Conservation (phyloP, 1,140 invertebrate species). For the Caenorhabditis brenneri region DNA sequence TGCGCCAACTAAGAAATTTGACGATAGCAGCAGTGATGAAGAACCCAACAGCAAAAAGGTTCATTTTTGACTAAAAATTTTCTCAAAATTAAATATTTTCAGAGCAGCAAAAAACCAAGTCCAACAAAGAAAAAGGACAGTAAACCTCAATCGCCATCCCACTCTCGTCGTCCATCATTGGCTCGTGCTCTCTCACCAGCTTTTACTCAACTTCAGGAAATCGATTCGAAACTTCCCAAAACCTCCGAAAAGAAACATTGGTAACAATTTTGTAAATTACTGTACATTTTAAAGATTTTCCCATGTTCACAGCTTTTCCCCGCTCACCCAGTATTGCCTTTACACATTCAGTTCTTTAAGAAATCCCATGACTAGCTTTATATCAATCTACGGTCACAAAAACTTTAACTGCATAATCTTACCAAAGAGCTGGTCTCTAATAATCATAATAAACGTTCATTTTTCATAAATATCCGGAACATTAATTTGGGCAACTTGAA, state of each 20-base stretch:
- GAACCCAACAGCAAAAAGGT: neutral
- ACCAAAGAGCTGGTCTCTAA: neutral
- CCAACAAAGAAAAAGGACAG: conserved; percentile 23
- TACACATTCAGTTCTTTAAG: neutral
- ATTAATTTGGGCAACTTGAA: neutral
- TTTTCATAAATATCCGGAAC: neutral
- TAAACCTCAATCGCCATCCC: neutral
- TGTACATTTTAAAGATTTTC: neutral
- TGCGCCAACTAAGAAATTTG: conserved; percentile 5
- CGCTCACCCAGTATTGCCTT: neutral
- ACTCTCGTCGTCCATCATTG: neutral
- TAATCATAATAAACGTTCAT: neutral
- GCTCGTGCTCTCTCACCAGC: neutral
- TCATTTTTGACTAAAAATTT: neutral
- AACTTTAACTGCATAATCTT: conserved; percentile 4
- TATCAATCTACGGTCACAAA: conserved; percentile 19
- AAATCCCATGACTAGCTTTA: conserved; percentile 34
- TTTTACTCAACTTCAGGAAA: neutral
- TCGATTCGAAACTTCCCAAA: neutral
- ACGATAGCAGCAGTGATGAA: conserved; percentile 27
- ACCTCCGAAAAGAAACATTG: neutral
- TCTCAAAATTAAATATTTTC: neutral
- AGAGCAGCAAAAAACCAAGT: neutral
- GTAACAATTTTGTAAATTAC: neutral
- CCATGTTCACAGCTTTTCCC: neutral